Evolutionary conservation across 1,140 invertebrate species (phyloP), one percentile per base, ranked within the genome.

Genomic region (Epicauta chinensis): DNA sequence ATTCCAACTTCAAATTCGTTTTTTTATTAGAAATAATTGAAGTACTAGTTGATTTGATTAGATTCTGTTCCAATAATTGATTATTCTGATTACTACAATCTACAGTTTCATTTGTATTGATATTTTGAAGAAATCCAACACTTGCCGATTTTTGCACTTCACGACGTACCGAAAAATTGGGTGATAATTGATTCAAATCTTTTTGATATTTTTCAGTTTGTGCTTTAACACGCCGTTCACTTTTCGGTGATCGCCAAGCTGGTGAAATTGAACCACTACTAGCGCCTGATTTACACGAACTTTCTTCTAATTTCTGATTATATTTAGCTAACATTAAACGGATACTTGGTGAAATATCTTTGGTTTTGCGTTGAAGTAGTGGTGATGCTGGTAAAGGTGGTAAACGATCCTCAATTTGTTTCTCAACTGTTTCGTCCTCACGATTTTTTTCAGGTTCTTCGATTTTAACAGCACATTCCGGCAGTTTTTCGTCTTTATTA

Each of bases 301-400:
- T 37, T 10, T 69, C 71, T 45, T 67, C 58, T 41, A 69, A 46
- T 50, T 66, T 68, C 53, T 70, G 66, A 55, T 83, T 82, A 58
- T 83, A 84, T 54, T 76, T 74, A 45, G 78, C 79, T 55, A 84
- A 80, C 80, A 84, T 84, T 52, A 81, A 75, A 37, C 77, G 69
- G 32, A 84, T 83, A 46, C 78, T 80, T 1, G 81, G 81, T 1
- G 81, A 77, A 5, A 81, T 77, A 63, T 82, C 81, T 60, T 82
- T 82, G 0, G 68, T 58, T 29, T 71, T 64, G 32, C 62, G 37
- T 52, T 77, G 73, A 2, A 74, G 71, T 4, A 74, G 72, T n/a
- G 79, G 79, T 0, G 79, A 80, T 14, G 71, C 66, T 5, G 77
- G 78, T 3, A 80, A 61, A 2, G 77, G 77, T 1, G 77, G 77